These are phyloP conservation scores for Acanthiza pusilla DNA, from an alignment of 2,797 vertebrate genomes.

Conservation along the genomic window DNA sequence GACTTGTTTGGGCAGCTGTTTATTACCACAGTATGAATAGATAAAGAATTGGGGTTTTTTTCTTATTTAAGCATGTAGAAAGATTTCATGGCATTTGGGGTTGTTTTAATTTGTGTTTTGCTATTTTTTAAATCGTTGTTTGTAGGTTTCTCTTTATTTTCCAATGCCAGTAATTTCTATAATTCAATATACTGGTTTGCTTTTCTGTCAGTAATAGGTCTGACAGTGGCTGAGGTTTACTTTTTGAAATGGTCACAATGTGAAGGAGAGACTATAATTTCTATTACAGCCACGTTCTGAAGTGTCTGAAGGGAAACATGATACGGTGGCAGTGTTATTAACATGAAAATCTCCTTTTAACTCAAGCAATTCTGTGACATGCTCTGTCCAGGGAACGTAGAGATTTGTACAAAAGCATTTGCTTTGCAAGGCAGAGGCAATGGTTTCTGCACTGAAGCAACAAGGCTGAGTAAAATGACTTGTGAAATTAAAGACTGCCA, in stretches of 20 bases:
- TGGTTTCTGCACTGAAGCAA: constrained; percentile 17
- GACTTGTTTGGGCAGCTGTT: background rate
- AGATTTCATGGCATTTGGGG: background rate
- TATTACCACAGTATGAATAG: background rate
- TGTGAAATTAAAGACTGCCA: constrained; percentile 37
- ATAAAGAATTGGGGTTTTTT: background rate
- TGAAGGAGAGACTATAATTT: background rate
- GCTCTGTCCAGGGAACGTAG: background rate
- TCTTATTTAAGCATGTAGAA: background rate
- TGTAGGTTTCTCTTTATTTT: background rate
- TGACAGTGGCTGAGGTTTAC: background rate
- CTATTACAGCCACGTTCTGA: constrained; percentile 20
- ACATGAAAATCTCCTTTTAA: constrained; percentile 10
- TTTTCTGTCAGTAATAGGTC: background rate
- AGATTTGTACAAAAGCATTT: constrained; percentile 14
- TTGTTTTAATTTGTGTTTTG: background rate
- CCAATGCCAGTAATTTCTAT: background rate
- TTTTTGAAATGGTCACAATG: background rate
- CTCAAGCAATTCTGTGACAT: constrained; percentile 2
- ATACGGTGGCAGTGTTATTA: constrained; percentile 26
- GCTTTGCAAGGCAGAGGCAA: constrained; percentile 8
- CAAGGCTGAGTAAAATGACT: constrained; percentile 21
- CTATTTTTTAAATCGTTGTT: background rate
- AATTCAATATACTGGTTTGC: background rate
- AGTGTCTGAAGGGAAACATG: constrained; percentile 32